Evolutionary conservation across 2,113 vertebrate species (phyloP).

Genomic region (Aegithalos caudatus): DNA sequence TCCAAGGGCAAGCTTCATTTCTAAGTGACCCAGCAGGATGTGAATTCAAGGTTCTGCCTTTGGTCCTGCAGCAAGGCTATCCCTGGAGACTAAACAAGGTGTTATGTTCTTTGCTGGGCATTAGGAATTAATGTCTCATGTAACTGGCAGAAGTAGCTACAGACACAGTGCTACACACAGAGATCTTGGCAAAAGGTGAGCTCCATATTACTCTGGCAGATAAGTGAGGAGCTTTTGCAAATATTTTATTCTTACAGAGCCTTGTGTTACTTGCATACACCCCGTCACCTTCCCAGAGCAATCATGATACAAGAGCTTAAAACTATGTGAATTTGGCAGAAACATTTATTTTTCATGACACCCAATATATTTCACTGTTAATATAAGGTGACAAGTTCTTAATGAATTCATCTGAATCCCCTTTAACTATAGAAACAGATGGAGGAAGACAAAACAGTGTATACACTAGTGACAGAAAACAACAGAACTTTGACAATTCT

Average conservation of each 20-base stretch:
- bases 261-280: neutral
- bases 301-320: neutral
- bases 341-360: neutral
- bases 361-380: neutral
- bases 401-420: constrained; percentile 24
- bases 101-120: neutral
- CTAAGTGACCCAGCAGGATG: neutral
- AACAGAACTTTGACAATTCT: neutral
- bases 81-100: neutral
- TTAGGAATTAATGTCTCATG: neutral
- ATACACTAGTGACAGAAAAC: neutral
- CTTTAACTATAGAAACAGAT: constrained; percentile 8
- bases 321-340: neutral
- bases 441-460: neutral
- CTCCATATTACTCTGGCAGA: neutral
- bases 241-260: neutral
- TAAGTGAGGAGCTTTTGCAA: neutral
- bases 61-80: neutral
- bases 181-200: neutral
- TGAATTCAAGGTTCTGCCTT: neutral
- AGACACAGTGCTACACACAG: neutral
- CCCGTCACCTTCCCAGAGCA: neutral
- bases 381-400: neutral
- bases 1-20: neutral
- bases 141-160: neutral